Evolutionary conservation across 35 echinoderm and acorn worm genomes (phyloP).

Genomic region (Amphiura filiformis): DNA sequence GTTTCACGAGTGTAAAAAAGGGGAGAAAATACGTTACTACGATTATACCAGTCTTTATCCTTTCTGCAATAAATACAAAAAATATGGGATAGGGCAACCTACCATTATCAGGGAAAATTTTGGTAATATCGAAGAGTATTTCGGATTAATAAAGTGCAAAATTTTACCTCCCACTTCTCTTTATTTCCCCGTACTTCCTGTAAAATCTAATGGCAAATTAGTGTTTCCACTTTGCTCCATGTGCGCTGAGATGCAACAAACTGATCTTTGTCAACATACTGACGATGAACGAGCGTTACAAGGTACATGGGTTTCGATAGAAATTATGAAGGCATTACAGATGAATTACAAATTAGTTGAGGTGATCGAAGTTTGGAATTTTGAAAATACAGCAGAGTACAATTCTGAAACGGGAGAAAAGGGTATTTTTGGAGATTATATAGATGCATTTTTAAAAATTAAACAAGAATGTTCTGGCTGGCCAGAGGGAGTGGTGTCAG

Average conservation of each 20-base stretch:
- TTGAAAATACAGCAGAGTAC: conserved; percentile 13
- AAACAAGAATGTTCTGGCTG: conserved; percentile 50
- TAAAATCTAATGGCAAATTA: conserved; percentile 39
- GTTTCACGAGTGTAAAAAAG: conserved; percentile 15
- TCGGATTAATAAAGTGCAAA: conserved; percentile 23
- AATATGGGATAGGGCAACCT: conserved; percentile 28
- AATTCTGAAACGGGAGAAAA: not conserved
- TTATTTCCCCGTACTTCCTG: conserved; percentile 54
- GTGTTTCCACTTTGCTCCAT: conserved; percentile 61
- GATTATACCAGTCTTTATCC: conserved; percentile 47
- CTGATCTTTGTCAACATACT: conserved; percentile 23
- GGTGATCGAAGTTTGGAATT: conserved; percentile 54
- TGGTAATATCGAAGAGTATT: conserved; percentile 2
- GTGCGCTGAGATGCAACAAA: conserved; percentile 40
- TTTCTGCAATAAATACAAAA: conserved; percentile 18
- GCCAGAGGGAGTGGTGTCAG: conserved; percentile 5
- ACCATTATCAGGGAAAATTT: conserved; percentile 31
- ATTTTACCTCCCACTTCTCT: conserved; percentile 21
- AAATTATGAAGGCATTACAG: conserved; percentile 49
- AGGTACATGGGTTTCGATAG: conserved; percentile 46
- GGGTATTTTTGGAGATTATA: conserved; percentile 44
- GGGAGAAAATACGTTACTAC: conserved; percentile 54
- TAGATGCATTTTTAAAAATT: conserved; percentile 50
- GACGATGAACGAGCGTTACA: conserved; percentile 46
- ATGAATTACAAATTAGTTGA: conserved; percentile 44